Evolutionary conservation across 2,888 invertebrate species (phyloP), one percentile per base, ranked within the genome.

Genomic region (Platycheirus albimanus): DNA sequence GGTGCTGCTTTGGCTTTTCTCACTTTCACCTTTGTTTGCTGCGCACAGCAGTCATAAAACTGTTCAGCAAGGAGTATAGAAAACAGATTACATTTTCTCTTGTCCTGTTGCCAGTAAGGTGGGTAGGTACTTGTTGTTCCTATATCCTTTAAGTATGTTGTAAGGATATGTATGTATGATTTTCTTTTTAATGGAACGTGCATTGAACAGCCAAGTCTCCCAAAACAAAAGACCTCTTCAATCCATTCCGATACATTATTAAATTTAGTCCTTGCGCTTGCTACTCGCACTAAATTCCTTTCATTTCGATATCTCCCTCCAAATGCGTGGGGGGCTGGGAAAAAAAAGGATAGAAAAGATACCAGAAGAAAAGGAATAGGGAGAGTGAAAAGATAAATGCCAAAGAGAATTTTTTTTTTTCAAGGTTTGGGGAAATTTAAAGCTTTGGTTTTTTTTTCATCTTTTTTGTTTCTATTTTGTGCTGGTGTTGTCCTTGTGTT

Each of bases 211-310:
- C 38, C 17, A 61, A 41, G 61, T 19, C 8, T 28, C n/a, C 13
- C 11, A 17, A 52, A 72, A 79, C 78, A 79, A 72, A 72, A 47
- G 72, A 63, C 17, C 33, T 69, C 33, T 61, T 54, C 63, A 80
- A 80, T 75, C 56, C 75, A 80, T 80, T 80, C 17, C 64, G 79
- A 75, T 80, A 80, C 79, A 80, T 80, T 80, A 80, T 80, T 80
- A 80, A 80, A 63, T 80, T 80, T 75, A 56, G 75, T 75, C 75
- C 75, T 80, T 69, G 69, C 67, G 45, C 20, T 54, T 19, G 52
- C 36, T 36, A 38, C 52, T 33, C 52, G 10, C 30, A 61, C 52
- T 61, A 30, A 72, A 70, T 64, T 56, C 33, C 28, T 13, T 67
- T 71, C 54, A 13, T 24, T 33, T 38, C 28, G 1, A 24, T 8